Evolutionary conservation across 2,797 vertebrate genomes (phyloP).

Genomic region (Hozukius guyotensis): DNA sequence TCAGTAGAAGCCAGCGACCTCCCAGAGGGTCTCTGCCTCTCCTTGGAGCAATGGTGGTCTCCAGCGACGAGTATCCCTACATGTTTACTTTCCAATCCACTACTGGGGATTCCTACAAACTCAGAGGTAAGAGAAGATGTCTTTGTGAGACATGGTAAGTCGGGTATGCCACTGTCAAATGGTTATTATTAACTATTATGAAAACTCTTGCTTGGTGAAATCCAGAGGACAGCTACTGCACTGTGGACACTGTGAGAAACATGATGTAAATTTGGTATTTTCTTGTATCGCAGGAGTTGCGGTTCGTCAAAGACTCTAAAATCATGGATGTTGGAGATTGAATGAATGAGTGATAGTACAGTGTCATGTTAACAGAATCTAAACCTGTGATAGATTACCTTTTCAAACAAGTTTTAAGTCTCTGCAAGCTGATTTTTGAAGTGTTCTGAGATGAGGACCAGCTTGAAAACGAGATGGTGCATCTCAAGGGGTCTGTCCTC

Average conservation of each 20-base stretch:
- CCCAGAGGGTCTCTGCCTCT: conserved; percentile 89
- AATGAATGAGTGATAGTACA: too few relatives aligned
- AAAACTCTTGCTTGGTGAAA: neutral
- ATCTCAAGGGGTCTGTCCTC: too few relatives aligned
- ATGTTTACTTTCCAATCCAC: conserved; percentile 90
- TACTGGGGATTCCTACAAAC: conserved; percentile 89
- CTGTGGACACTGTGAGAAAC: neutral
- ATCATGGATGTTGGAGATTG: too few relatives aligned
- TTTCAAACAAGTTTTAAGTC: too few relatives aligned
- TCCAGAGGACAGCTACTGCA: neutral
- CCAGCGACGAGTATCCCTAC: conserved; percentile 88
- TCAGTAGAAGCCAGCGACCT: conserved; percentile 88
- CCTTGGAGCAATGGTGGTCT: conserved; percentile 87
- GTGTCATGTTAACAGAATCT: too few relatives aligned
- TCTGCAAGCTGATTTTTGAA: too few relatives aligned
- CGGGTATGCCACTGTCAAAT: neutral
- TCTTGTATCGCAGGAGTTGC: too few relatives aligned
- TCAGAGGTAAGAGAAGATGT: conserved; percentile 84
- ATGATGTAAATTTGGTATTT: too few relatives aligned
- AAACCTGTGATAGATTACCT: too few relatives aligned
- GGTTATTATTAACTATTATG: neutral
- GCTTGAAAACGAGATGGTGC: too few relatives aligned
- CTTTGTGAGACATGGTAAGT: neutral
- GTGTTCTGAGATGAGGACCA: too few relatives aligned
- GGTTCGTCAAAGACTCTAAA: too few relatives aligned